Percentiles rank a stretch among this genome's conserved stretches.
Evolutionary conservation across 2,797 vertebrate species (phyloP).

Genomic region (Philypnodon macrostomus): DNA sequence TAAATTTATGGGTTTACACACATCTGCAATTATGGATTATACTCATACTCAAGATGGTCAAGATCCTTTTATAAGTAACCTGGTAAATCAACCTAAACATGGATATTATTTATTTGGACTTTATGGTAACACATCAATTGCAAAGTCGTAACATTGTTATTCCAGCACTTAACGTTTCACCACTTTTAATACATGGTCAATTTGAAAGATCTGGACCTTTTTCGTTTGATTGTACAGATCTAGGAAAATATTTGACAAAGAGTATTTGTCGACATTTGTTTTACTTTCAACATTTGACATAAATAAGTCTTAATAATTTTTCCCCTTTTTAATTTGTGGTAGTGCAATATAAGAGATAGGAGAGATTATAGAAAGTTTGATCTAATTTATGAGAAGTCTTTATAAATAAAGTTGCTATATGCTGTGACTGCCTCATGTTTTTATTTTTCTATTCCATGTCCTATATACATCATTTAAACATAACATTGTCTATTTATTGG

Average conservation of each 20-base stretch:
- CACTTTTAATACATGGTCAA: background rate
- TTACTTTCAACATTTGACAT: constrained; percentile 2
- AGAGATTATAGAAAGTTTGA: constrained; percentile 58
- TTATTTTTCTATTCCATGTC: background rate
- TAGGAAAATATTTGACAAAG: background rate
- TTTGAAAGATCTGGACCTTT: background rate
- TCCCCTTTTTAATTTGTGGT: constrained; percentile 58
- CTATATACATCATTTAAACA: too few species aligned
- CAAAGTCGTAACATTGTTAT: background rate
- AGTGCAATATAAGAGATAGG: constrained; percentile 67
- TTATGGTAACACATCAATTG: background rate
- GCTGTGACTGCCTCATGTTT: constrained; percentile 44
- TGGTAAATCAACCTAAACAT: constrained; percentile 36
- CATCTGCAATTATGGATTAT: too few species aligned
- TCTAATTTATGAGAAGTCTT: constrained; percentile 77
- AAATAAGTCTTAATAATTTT: constrained; percentile 16
- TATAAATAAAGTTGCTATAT: constrained; percentile 82
- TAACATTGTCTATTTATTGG: too few species aligned
- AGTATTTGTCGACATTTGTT: background rate
- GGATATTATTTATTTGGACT: background rate
- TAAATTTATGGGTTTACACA: background rate
- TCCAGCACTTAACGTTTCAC: background rate
- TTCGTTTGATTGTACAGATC: background rate
- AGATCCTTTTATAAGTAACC: background rate
- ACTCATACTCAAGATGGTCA: too few species aligned